Evolutionary conservation across 1,140 invertebrate species (phyloP).

Genomic region (Drosophila suzukii): DNA sequence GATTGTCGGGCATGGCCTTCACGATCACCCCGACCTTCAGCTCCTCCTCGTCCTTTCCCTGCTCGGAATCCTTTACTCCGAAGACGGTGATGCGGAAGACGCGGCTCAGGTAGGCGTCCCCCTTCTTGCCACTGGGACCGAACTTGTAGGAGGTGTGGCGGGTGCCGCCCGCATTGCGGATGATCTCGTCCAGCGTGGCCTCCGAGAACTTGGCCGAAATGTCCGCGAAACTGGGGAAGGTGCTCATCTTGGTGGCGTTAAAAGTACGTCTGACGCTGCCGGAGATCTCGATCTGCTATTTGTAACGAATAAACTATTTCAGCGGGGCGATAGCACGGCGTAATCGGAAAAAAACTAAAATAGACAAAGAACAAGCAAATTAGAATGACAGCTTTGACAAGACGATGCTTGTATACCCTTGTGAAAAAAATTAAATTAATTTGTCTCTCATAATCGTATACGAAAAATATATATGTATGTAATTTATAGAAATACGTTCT

Average conservation of each 20-base stretch:
- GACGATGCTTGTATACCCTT: not conserved
- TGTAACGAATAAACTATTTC: constrained; percentile 31
- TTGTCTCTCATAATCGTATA: not conserved
- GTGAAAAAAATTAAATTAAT: not conserved
- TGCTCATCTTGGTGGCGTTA: constrained; percentile 38
- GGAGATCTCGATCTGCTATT: constrained; percentile 22
- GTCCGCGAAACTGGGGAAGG: constrained; percentile 54
- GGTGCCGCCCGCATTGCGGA: constrained; percentile 79
- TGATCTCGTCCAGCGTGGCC: constrained; percentile 84
- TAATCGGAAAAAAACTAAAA: constrained; percentile 7
- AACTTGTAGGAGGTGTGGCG: constrained; percentile 85
- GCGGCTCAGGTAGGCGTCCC: constrained; percentile 88
- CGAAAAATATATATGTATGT: no score
- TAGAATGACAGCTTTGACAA: not conserved
- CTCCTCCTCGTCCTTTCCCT: constrained; percentile 40
- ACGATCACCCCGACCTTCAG: constrained; percentile 85
- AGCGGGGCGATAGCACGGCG: constrained; percentile 29
- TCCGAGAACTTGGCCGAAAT: constrained; percentile 85
- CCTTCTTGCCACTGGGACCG: constrained; percentile 86
- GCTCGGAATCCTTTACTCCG: constrained; percentile 78
- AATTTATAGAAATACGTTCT: no score
- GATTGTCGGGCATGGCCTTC: constrained; percentile 88
- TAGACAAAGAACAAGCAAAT: constrained; percentile 2
- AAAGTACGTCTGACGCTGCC: constrained; percentile 1
- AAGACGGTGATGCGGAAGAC: constrained; percentile 86